Percentiles rank a stretch among this genome's conserved stretches.
These are phyloP conservation scores for Crambe crambe DNA, from an alignment of 37 sponge, comb jelly and placozoan genomes.

Conservation along the genomic window DNA sequence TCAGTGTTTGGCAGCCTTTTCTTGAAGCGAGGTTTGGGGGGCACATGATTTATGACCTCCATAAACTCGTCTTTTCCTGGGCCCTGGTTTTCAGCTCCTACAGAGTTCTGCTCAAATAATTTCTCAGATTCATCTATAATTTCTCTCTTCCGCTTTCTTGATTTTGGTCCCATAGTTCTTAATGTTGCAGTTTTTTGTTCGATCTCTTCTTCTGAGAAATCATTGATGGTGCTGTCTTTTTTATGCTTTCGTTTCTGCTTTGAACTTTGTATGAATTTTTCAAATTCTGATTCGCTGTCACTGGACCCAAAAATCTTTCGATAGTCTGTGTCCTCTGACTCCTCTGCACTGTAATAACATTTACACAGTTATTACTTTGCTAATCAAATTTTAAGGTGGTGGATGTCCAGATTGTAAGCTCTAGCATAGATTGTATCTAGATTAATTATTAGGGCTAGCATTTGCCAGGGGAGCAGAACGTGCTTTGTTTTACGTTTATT, in stretches of 20 bases:
- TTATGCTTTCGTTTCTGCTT: not conserved
- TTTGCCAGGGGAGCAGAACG: no score
- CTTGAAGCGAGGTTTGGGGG: slow-evolving; percentile 36
- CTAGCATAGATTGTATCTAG: no score
- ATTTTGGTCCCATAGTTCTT: no score
- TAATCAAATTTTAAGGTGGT: no score
- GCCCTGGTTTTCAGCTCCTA: not conserved
- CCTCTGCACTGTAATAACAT: no score
- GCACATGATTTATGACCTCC: not conserved
- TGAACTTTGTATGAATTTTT: not conserved
- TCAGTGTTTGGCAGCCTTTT: slow-evolving; percentile 36
- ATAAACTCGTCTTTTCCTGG: not conserved
- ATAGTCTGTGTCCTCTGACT: not conserved
- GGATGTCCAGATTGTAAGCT: no score
- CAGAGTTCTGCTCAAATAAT: not conserved
- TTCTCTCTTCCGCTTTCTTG: not conserved
- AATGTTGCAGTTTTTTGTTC: not conserved
- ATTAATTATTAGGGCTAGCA: no score
- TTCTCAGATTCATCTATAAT: not conserved
- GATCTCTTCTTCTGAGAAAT: not conserved
- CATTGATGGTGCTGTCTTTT: not conserved
- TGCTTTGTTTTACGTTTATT: no score
- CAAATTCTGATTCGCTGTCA: slow-evolving; percentile 14
- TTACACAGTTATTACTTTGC: no score
- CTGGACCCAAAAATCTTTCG: slow-evolving; percentile 28